Base-by-base conservation (phyloP, 1,140 invertebrate species). In the Cyclargus thomasi region DNA sequence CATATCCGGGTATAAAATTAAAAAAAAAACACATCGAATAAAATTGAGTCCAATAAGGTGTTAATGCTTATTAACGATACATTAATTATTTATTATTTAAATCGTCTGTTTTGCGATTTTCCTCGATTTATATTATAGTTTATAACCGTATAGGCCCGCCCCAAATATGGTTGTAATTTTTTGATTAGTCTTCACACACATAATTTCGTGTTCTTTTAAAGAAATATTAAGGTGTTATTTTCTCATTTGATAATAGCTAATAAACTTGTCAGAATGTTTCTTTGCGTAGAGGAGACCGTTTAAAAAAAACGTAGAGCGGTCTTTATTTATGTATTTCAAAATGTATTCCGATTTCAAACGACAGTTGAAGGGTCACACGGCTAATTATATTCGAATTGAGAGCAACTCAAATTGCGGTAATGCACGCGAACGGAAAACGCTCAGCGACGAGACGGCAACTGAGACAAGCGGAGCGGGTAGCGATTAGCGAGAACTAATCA, bases 301-400 rank as follows among this genome's bases (percentile, higher is more conserved):
- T 47, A 16, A 47, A 14, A 47, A 47, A 14, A 47, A 14, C 6
- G 2, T 16, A 39, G 23, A 29, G 23, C 11, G 4, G 10, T 11
- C 36, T 39, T 39, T 39, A 14, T 39, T 47, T 47, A 47, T 11
- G 39, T 0, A 47, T 47, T 47, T 47, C 39, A 47, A 47, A 47
- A 47, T 16, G 39, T 14, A 16, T 47, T 47, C 39, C 11, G 39
- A 47, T 47, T 47, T 47, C 39, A 47, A 47, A 53, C 59, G 57
- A 64, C 53, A 62, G 35, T 71, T 47, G 39, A 47, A 8, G 39
- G 75, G 76, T 83, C 83, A 75, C 80, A 85, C 83, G 73, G 73
- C 74, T 73, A 70, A 90, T 90, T 90, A 90, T 90, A 84, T 90
- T 88, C 85, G 73, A 84, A 90, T 90, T 90, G 84, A 71, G 87